phyloP scores from a whole-genome alignment of 1,140 invertebrate genomes.

The Trichonephila clavata region DNA sequence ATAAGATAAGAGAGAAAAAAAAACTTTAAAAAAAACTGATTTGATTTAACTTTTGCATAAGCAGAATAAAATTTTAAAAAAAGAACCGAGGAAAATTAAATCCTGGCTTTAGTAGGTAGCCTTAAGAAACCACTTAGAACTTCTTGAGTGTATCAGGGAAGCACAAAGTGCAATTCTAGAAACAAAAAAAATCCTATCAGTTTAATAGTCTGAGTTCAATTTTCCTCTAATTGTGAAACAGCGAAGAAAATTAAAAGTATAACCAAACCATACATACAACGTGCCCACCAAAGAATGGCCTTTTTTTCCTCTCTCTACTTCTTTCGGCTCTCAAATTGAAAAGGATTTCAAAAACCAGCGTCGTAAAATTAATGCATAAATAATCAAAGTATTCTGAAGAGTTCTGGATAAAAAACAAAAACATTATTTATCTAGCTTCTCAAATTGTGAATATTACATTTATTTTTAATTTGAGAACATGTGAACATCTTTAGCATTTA shows the following conservation, averaged over 20 bases:
- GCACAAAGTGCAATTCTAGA: not conserved
- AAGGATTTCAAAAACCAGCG: not conserved
- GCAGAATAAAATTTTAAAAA: not conserved
- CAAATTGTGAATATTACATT: not conserved
- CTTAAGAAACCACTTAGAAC: slow-evolving; percentile 21
- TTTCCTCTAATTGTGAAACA: slow-evolving; percentile 61
- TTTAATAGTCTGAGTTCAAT: slow-evolving; percentile 61
- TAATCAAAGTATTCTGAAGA: slow-evolving; percentile 1
- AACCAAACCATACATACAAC: slow-evolving; percentile 6
- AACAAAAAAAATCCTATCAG: slow-evolving; percentile 10
- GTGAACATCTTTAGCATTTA: no score
- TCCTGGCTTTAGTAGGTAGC: not conserved
- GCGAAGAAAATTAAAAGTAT: slow-evolving; percentile 64
- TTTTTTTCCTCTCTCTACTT: not conserved
- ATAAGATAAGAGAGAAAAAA: not conserved
- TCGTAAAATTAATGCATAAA: slow-evolving; percentile 22
- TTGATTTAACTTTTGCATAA: slow-evolving; percentile 16
- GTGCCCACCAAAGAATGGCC: not conserved
- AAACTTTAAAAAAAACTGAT: slow-evolving; percentile 2
- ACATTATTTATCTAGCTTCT: not conserved
- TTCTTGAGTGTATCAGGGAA: not conserved
- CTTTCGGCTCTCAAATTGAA: not conserved
- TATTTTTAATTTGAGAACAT: not conserved
- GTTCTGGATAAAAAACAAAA: not conserved
- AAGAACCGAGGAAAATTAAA: not conserved